A percentile compares a stretch with the other conserved stretches of the same genome.
Conservation (phyloP, 2,888 invertebrate genomes). For the Arrhopalites spinosus region DNA sequence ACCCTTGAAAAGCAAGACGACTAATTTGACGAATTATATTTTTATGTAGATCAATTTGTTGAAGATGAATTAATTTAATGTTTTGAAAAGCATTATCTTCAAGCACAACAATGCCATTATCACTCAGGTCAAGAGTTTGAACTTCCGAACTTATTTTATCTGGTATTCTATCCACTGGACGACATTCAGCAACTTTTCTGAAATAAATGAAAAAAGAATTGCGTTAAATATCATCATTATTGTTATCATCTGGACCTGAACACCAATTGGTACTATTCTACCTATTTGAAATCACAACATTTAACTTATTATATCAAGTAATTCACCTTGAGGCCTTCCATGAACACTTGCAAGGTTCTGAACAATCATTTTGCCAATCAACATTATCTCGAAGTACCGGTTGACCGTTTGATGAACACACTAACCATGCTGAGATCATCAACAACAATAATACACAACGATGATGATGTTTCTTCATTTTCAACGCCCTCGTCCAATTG, state of each 20-base stretch:
- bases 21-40: slow-evolving; percentile 9
- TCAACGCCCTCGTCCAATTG: neutral
- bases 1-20: slow-evolving; percentile 4
- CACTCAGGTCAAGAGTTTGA: neutral
- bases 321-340: neutral
- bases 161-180: neutral
- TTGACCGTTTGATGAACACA: slow-evolving; percentile 11
- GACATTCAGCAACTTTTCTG: slow-evolving; percentile 15
- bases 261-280: too few species aligned
- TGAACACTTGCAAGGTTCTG: neutral
- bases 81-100: slow-evolving; percentile 3
- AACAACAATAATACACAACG: neutral
- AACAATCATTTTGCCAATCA: slow-evolving; percentile 9
- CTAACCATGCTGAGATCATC: slow-evolving; percentile 1
- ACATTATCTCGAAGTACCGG: neutral
- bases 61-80: neutral
- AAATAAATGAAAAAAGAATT: too few species aligned
- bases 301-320: too few species aligned
- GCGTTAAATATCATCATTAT: too few species aligned
- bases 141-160: neutral
- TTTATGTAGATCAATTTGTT: neutral
- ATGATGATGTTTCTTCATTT: slow-evolving; percentile 8
- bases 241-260: too few species aligned
- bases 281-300: too few species aligned
- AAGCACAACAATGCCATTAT: slow-evolving; percentile 1